phyloP scores from a whole-genome alignment of 2,113 vertebrate genomes.

The Nibea coibor region DNA sequence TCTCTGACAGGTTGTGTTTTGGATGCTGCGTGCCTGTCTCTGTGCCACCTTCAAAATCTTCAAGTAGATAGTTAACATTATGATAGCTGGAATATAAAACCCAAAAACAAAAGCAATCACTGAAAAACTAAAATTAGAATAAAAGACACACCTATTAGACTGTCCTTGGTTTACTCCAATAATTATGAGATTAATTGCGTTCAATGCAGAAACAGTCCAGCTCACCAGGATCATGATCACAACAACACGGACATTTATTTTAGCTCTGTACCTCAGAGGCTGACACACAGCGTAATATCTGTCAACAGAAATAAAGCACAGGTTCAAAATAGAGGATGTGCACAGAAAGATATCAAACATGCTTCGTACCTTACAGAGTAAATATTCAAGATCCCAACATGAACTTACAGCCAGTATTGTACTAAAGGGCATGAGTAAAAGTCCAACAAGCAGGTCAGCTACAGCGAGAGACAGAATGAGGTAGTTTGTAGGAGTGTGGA shows the following conservation, averaged over 20 bases:
- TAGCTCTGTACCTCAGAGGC: not conserved
- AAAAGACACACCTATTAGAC: not conserved
- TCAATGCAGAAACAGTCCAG: constrained; percentile 9
- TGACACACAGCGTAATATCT: constrained; percentile 31
- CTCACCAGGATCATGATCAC: constrained; percentile 21
- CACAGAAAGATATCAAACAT: not conserved
- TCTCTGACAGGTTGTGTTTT: not conserved
- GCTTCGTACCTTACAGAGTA: constrained; percentile 7
- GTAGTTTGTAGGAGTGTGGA: constrained; percentile 33
- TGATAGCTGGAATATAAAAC: constrained; percentile 11
- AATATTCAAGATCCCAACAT: not conserved
- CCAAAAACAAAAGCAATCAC: not conserved
- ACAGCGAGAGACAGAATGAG: constrained; percentile 35
- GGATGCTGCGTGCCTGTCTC: constrained; percentile 24
- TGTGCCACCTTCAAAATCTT: constrained; percentile 18
- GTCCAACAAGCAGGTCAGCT: constrained; percentile 19
- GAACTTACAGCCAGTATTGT: not conserved
- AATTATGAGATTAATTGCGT: not conserved
- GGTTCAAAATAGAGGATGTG: constrained; percentile 16
- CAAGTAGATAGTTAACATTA: constrained; percentile 24
- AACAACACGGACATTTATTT: not conserved
- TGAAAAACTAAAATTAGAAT: too few species aligned
- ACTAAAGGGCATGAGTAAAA: constrained; percentile 15
- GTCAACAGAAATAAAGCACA: constrained; percentile 40
- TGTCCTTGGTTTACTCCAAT: not conserved